Percentiles rank a stretch among this genome's conserved stretches.
Evolutionary conservation across 2,113 vertebrate genomes (phyloP).

Genomic region (Megaleporinus macrocephalus): DNA sequence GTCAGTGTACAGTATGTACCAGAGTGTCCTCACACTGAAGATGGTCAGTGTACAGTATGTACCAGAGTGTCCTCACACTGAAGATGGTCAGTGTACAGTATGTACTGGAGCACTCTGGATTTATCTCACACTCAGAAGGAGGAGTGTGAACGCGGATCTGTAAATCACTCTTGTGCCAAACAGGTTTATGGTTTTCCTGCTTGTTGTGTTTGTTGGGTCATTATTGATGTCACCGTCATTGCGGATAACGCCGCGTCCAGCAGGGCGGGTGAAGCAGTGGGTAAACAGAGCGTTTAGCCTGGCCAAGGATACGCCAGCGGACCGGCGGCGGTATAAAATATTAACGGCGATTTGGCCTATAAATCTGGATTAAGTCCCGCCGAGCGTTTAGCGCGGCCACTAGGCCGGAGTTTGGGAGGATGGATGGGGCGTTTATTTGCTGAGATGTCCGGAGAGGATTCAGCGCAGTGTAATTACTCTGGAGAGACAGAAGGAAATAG

Average conservation of each 20-base stretch:
- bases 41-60: too few relatives aligned
- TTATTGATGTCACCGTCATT: conserved; percentile 36
- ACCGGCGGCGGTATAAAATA: conserved; percentile 31
- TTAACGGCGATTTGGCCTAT: conserved; percentile 42
- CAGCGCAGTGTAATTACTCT: background rate
- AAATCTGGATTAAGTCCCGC: conserved; percentile 53
- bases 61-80: too few relatives aligned
- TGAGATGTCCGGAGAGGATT: conserved; percentile 27
- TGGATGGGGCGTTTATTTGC: conserved; percentile 12
- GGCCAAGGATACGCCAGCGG: conserved; percentile 34
- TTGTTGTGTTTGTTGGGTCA: background rate
- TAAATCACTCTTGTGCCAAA: conserved; percentile 40
- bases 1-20: too few relatives aligned
- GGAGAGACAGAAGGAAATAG: background rate
- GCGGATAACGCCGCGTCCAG: conserved; percentile 21
- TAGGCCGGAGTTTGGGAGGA: background rate
- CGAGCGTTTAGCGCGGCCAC: conserved; percentile 34
- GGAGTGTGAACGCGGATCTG: background rate
- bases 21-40: too few relatives aligned
- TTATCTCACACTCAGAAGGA: conserved; percentile 47
- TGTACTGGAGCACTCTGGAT: conserved; percentile 43
- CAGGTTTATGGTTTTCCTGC: conserved; percentile 8
- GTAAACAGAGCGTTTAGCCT: conserved; percentile 48
- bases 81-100: conserved; percentile 52
- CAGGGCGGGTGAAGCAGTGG: conserved; percentile 6